phyloP scores from a whole-genome alignment of 2,113 vertebrate genomes.

The Apteryx mantelli region DNA sequence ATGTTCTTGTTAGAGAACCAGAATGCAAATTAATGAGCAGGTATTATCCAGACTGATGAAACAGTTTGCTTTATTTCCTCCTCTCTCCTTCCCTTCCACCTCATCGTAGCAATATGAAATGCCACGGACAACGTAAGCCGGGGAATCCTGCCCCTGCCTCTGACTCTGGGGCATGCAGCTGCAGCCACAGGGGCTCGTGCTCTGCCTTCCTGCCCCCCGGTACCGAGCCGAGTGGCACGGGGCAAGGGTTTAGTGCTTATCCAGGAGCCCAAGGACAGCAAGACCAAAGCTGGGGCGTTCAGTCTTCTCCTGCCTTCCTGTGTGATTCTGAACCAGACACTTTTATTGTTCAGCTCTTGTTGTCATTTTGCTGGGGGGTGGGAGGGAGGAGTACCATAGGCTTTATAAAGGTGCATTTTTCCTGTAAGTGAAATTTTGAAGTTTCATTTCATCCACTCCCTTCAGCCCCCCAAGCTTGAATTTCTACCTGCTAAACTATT shows the following conservation, averaged over 20 bases:
- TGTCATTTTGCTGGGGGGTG: neutral
- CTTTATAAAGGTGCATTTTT: neutral
- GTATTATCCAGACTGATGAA: neutral
- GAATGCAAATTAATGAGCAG: neutral
- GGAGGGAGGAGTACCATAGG: neutral
- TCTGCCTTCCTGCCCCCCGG: neutral
- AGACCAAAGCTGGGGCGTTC: neutral
- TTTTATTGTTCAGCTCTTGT: neutral
- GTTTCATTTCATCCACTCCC: neutral
- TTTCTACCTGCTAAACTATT: neutral
- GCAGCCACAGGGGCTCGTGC: neutral
- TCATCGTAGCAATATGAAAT: neutral
- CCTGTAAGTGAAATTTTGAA: neutral
- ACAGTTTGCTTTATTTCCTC: neutral
- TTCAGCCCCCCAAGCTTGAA: neutral
- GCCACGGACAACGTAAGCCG: fast-evolving
- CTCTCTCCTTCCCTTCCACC: neutral
- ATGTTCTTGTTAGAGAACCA: neutral
- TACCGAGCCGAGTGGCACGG: no score
- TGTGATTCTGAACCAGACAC: neutral
- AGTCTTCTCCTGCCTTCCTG: neutral
- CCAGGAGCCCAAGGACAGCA: neutral
- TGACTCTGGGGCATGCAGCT: neutral
- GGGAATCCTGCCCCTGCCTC: neutral
- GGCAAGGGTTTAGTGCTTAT: neutral